Base-by-base conservation (phyloP, 35 echinoderm and acorn worm species). In the Ophiothrix spiculata region DNA sequence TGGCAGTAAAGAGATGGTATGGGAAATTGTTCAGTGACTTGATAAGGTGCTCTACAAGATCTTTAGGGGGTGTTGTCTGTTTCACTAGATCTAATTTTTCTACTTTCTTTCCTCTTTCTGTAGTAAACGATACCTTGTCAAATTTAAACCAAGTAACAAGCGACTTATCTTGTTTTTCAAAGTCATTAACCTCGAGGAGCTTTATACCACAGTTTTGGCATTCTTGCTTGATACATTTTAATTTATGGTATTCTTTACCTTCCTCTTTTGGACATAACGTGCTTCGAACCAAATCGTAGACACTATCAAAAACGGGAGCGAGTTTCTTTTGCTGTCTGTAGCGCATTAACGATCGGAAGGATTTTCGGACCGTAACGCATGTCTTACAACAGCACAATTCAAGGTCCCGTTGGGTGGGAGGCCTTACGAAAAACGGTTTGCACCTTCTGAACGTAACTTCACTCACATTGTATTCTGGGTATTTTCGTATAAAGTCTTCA, bases 1-100 rank as follows among this genome's bases (percentile, higher is more conserved):
- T 78, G 25, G 76, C 76, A 39, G 32, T 78, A 25, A 78, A 78
- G 1, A 78, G 4, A 39, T 78, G 76, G 45, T 54, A 54, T 54
- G 45, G 45, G 21, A 11, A 54, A 21, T 54, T 54, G 8, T 54
- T 21, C 21, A 54, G 8, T 11, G 21, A 8, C 8, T 21, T 54
- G 8, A 54, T 11, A 8, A 54, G 21, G 21, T 54, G 45, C 21
- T 54, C 45, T 11, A 54, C 45, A 21, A 54, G 45, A 11, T 54
- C 45, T 54, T 54, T 54, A 11, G 45, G 45, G 21, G 45, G 45
- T 54, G 45, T 54, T 54, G 8, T 8, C 45, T 54, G 8, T 54
- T 54, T 54, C 8, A 54, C 45, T 11, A 54, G 8, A 54, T 54
- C 45, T 21, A 54, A 21, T 11, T 11, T 54, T 54, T 54, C n/a